phyloP scores from a whole-genome alignment of 23 tunicate genomes.

The Botrylloides violaceus region DNA sequence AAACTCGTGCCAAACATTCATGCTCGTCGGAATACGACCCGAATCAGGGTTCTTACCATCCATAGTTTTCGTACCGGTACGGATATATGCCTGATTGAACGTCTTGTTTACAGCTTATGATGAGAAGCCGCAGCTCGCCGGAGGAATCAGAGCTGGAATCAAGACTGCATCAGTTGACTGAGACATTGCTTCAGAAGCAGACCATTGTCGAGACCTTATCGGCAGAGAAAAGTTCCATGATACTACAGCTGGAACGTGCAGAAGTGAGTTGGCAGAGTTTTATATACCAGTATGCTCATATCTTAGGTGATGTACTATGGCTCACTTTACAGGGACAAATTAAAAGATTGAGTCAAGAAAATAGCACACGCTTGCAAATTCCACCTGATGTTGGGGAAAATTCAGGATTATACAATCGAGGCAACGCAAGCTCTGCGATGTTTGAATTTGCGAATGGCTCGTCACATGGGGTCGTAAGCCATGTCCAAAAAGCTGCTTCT shows the following conservation, averaged over 20 bases:
- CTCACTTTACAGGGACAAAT: conserved; percentile 86
- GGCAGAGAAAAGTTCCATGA: conserved; percentile 77
- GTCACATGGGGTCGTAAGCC: conserved; percentile 65
- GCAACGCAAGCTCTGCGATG: conserved; percentile 8
- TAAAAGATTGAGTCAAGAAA: conserved; percentile 58
- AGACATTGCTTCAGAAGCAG: conserved; percentile 86
- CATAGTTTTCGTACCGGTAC: too few species aligned
- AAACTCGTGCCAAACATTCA: too few species aligned
- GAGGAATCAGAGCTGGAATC: conserved; percentile 88
- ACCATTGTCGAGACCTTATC: conserved; percentile 72
- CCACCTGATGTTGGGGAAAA: conserved; percentile 29
- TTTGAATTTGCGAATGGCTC: conserved; percentile 23
- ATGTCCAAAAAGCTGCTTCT: conserved; percentile 70
- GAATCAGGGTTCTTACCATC: too few species aligned
- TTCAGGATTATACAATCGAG: conserved; percentile 13
- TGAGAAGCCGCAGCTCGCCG: conserved; percentile 70
- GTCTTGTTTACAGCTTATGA: conserved; percentile 35
- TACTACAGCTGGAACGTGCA: conserved; percentile 79
- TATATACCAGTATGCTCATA: not conserved
- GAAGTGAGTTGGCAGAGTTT: conserved; percentile 30
- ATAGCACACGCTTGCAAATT: conserved; percentile 6
- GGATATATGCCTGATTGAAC: too few species aligned
- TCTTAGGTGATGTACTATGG: not conserved
- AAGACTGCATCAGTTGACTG: conserved; percentile 79
- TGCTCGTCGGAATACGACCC: too few species aligned